These are phyloP conservation scores for Gallinago jamesoni DNA, from an alignment of 2,113 vertebrate species.

Conservation along the genomic window DNA sequence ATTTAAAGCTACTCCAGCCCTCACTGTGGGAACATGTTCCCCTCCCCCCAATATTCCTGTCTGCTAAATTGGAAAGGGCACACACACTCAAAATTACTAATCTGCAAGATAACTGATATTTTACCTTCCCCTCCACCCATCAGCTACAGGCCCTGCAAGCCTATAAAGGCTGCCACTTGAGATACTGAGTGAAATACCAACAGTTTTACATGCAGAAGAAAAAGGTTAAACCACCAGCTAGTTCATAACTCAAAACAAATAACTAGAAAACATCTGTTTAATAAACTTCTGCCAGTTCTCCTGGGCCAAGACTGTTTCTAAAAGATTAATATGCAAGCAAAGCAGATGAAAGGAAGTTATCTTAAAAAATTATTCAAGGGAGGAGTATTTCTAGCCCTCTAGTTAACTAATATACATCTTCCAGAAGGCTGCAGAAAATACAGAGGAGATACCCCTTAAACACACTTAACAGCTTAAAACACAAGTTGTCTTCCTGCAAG, in stretches of 20 bases:
- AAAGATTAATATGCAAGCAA: background rate
- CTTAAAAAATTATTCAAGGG: background rate
- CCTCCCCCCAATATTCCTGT: background rate
- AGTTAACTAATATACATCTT: background rate
- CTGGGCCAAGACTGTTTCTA: background rate
- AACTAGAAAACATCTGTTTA: background rate
- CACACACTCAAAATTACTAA: background rate
- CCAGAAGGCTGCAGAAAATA: background rate
- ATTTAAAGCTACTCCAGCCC: background rate
- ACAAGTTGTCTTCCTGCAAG: background rate
- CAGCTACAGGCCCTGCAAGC: background rate
- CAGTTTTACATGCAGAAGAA: background rate
- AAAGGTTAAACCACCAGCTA: background rate
- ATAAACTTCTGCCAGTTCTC: background rate
- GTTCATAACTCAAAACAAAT: background rate
- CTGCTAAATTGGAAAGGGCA: background rate
- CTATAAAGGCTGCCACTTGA: background rate
- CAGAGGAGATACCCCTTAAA: background rate
- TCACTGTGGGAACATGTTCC: rapidly evolving
- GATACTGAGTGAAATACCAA: background rate
- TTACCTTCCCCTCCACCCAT: background rate
- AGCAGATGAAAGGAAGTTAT: background rate
- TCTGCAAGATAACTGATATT: background rate
- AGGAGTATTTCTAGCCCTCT: background rate
- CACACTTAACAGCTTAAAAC: background rate